Percentiles rank a stretch among this genome's conserved stretches.
These are phyloP conservation scores for Pelmatolapia mariae DNA, from an alignment of 2,113 vertebrate species.

Conservation along the genomic window DNA sequence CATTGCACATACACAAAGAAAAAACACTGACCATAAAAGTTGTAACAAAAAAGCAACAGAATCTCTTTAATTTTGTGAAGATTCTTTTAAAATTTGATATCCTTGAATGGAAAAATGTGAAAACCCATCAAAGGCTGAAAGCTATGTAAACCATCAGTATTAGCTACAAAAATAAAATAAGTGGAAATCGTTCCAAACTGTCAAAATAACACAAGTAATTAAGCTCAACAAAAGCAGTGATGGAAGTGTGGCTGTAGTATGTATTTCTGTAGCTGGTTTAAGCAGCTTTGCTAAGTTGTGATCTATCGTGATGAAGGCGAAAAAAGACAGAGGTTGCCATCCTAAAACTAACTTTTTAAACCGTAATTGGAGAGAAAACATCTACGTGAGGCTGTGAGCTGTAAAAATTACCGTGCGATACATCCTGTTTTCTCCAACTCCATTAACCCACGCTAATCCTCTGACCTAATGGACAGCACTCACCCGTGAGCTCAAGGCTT, in stretches of 20 bases:
- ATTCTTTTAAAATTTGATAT: neutral
- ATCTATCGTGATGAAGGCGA: neutral
- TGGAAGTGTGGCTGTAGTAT: neutral
- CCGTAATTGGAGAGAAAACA: neutral
- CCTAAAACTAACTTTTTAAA: neutral
- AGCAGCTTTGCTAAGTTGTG: neutral
- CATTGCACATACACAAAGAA: neutral
- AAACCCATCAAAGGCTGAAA: neutral
- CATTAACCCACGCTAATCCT: slow-evolving; percentile 64
- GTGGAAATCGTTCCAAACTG: neutral
- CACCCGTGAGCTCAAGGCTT: slow-evolving; percentile 29
- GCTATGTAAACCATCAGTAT: neutral
- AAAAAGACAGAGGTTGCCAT: neutral
- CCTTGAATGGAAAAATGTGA: neutral
- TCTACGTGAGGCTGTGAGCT: neutral
- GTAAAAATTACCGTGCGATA: slow-evolving; percentile 4
- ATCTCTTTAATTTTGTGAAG: neutral
- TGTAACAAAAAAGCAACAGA: neutral
- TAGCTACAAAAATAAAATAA: neutral
- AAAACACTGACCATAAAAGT: neutral
- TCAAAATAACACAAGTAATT: neutral
- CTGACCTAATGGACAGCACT: slow-evolving; percentile 54
- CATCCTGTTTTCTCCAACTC: slow-evolving; percentile 33
- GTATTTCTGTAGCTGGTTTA: neutral
- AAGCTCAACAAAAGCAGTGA: neutral